These are phyloP conservation scores for Strix uralensis DNA, from an alignment of 2,113 vertebrate genomes.

Conservation along the genomic window DNA sequence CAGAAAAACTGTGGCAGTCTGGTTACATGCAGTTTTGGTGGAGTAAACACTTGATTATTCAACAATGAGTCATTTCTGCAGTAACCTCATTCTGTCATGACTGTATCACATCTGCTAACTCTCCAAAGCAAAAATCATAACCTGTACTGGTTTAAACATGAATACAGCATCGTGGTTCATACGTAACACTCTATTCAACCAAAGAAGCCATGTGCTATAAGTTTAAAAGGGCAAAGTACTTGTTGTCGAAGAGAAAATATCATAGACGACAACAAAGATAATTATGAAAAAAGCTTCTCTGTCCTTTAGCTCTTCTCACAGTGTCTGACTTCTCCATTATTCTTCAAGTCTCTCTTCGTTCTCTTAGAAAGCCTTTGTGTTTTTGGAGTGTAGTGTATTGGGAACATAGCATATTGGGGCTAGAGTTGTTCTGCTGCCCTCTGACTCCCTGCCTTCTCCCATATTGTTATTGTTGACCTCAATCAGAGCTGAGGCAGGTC, in stretches of 20 bases:
- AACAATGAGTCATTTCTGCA: constrained; percentile 67
- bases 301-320: constrained; percentile 2
- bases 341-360: neutral
- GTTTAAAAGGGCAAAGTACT: neutral
- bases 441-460: neutral
- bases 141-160: neutral
- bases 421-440: neutral
- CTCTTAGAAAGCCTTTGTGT: neutral
- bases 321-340: neutral
- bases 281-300: neutral
- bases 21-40: constrained; percentile 48
- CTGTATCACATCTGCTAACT: constrained; percentile 55
- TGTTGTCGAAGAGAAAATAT: constrained; percentile 18
- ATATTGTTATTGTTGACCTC: neutral
- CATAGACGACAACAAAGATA: neutral
- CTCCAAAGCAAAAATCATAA: constrained; percentile 43
- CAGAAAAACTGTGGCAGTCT: constrained; percentile 46
- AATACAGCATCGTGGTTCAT: neutral
- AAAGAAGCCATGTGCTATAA: neutral
- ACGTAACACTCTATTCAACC: constrained; percentile 9
- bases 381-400: neutral
- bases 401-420: neutral
- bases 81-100: constrained; percentile 73
- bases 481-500: neutral
- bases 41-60: constrained; percentile 69